Evolutionary conservation across 2,113 vertebrate genomes (phyloP).

Genomic region (Phyllostomus discolor): DNA sequence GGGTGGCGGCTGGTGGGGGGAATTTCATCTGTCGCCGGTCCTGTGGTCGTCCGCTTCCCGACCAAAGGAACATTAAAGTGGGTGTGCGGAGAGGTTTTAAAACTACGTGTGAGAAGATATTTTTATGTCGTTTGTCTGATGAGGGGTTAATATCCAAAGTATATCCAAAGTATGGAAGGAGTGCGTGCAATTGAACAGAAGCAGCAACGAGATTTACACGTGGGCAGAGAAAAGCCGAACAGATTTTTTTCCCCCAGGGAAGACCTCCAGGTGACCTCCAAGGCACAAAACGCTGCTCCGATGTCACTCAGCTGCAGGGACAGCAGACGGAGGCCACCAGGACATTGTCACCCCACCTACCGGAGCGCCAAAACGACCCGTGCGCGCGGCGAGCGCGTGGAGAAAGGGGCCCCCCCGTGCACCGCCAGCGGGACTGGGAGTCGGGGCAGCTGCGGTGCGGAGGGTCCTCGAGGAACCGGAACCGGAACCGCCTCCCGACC

Average conservation of each 20-base stretch:
- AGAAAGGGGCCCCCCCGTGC: too few species aligned
- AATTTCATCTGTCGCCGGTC: rapidly evolving
- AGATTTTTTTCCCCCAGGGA: background rate
- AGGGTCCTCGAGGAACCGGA: background rate
- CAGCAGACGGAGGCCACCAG: background rate
- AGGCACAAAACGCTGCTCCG: background rate
- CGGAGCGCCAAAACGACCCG: background rate
- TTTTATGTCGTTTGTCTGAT: background rate
- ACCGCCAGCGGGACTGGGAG: background rate
- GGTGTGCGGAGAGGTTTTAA: background rate
- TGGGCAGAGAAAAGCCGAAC: background rate
- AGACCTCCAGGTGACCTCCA: background rate
- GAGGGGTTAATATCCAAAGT: background rate
- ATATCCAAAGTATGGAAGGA: background rate
- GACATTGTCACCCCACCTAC: too few species aligned
- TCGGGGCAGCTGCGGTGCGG: too few species aligned
- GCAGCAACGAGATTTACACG: background rate
- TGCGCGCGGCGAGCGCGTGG: background rate
- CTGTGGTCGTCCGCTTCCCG: rapidly evolving
- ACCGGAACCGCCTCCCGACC: rapidly evolving
- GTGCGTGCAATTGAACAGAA: background rate
- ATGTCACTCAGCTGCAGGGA: too few species aligned
- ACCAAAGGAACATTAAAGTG: background rate
- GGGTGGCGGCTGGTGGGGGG: rapidly evolving
- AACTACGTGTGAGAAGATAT: background rate